Evolutionary conservation across 2,888 invertebrate genomes (phyloP).

Genomic region (Hydrotaea diabolus): DNA sequence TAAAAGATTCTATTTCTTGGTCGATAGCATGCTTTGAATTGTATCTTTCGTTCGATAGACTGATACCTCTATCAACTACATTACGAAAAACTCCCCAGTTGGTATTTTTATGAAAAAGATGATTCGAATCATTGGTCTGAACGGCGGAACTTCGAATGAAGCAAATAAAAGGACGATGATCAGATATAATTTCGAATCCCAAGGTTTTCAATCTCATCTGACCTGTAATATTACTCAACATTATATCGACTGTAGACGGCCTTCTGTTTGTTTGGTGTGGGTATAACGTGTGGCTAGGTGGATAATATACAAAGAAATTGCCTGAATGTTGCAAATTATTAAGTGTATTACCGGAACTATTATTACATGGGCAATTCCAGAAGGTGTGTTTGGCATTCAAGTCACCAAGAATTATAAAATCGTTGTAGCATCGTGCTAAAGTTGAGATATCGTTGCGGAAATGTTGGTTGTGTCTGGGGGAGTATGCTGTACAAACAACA

Average conservation of each 20-base stretch:
- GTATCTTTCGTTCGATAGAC: not conserved
- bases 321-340: conserved; percentile 5
- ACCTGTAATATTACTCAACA: conserved; percentile 19
- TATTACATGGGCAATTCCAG: not conserved
- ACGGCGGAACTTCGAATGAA: too few relatives aligned
- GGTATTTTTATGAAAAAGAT: too few relatives aligned
- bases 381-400: not conserved
- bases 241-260: conserved; percentile 32
- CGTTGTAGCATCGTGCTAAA: not conserved
- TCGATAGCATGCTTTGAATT: conserved; percentile 2
- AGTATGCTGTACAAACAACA: too few relatives aligned
- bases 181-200: conserved; percentile 15
- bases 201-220: not conserved
- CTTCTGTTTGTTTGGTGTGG: not conserved
- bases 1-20: conserved; percentile 8
- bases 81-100: not conserved
- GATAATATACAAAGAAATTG: conserved; percentile 14
- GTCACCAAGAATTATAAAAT: not conserved
- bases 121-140: not conserved
- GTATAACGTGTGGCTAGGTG: conserved; percentile 18
- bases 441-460: conserved; percentile 6
- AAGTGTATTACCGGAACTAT: not conserved
- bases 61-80: not conserved
- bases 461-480: not conserved
- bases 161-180: too few relatives aligned